phyloP scores from a whole-genome alignment of 2,888 invertebrate species.

The Balanococcus diminutus region DNA sequence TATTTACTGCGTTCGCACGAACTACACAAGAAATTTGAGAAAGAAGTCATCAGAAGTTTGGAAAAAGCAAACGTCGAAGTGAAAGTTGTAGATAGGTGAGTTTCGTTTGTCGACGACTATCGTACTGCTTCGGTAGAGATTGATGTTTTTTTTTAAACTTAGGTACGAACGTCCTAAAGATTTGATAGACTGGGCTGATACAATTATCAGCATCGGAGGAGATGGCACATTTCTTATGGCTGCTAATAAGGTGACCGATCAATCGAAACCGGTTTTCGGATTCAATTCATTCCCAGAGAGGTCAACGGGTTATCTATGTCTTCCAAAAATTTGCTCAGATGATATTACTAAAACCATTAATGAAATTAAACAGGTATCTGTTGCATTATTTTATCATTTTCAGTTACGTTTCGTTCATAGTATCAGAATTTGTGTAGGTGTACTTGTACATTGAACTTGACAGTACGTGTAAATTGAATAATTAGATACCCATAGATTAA shows the following conservation, averaged over 20 bases:
- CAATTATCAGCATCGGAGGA: slow-evolving; percentile 87
- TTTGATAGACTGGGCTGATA: slow-evolving; percentile 88
- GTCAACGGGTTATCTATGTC: slow-evolving; percentile 91
- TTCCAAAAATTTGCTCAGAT: slow-evolving; percentile 83
- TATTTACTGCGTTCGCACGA: slow-evolving; percentile 65
- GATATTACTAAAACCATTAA: slow-evolving; percentile 76
- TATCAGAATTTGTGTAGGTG: neutral
- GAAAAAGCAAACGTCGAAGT: slow-evolving; percentile 77
- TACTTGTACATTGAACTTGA: neutral
- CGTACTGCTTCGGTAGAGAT: neutral
- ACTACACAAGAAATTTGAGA: slow-evolving; percentile 78
- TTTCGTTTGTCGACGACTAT: neutral
- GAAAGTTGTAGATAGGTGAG: slow-evolving; percentile 76
- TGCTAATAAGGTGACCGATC: slow-evolving; percentile 78
- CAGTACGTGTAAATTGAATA: neutral
- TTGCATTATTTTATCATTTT: neutral
- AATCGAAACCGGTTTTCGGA: slow-evolving; percentile 90
- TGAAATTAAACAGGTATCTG: slow-evolving; percentile 60
- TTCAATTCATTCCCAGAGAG: slow-evolving; percentile 94
- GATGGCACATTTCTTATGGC: slow-evolving; percentile 97
- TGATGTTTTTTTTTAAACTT: neutral
- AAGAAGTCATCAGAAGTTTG: slow-evolving; percentile 69
- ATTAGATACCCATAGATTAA: neutral
- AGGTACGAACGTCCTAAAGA: slow-evolving; percentile 60
- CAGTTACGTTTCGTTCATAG: neutral